These are phyloP conservation scores for Mimas tiliae DNA, from an alignment of 2,888 invertebrate species.

Conservation along the genomic window DNA sequence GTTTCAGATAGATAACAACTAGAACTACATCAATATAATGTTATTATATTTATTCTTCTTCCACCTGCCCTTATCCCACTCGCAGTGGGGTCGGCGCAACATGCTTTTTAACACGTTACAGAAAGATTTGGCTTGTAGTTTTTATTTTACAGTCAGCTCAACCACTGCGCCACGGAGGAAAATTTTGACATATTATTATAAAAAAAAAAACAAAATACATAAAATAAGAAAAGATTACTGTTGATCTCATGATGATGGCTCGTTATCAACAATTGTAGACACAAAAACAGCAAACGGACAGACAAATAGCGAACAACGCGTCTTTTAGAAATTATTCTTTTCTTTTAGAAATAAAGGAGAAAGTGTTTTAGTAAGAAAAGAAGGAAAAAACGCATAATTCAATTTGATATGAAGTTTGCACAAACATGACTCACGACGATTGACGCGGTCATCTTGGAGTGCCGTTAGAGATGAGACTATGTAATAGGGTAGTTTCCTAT, in stretches of 20 bases:
- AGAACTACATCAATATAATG: not conserved
- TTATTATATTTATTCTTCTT: no score
- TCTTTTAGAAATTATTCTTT: not conserved
- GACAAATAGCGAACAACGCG: conserved; percentile 9
- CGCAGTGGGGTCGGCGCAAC: no score
- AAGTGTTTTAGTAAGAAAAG: conserved; percentile 26
- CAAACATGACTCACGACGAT: conserved; percentile 28
- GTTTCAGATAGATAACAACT: no score
- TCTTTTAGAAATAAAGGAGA: not conserved
- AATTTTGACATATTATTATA: not conserved
- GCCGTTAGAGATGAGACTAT: not conserved
- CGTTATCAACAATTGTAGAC: conserved; percentile 3
- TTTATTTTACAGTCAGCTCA: no score
- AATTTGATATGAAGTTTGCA: conserved; percentile 23
- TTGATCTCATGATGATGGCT: not conserved
- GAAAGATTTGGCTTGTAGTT: no score
- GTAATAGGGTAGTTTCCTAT: no score
- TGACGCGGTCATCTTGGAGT: not conserved
- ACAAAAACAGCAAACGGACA: conserved; percentile 4
- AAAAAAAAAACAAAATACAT: not conserved
- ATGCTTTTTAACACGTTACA: no score
- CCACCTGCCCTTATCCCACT: no score
- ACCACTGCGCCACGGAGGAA: no score
- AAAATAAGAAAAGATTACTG: not conserved
- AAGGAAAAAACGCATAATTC: not conserved